Base-by-base conservation (phyloP, 2,888 invertebrate genomes). In the Orthosia gothica region DNA sequence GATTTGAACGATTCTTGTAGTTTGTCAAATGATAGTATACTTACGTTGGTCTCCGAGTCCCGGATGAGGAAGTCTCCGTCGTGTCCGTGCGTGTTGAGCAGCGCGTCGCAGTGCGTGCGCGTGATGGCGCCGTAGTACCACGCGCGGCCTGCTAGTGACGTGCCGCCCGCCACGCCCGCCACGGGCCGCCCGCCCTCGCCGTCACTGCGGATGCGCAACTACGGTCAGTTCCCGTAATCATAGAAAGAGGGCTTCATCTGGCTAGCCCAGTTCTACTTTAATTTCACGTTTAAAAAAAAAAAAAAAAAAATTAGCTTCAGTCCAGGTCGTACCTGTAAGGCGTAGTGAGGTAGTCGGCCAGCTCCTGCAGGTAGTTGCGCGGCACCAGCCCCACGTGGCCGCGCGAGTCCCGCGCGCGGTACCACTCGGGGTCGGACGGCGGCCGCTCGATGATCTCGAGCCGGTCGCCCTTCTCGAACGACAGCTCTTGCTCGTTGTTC, bases 111-210 rank as follows among this genome's bases (percentile, higher is more conserved):
- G 95, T 99, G 99, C 89, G 98, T 98, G 91, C 99, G 98, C 63
- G 99, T 98, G 92, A 99, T 98, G 93, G 98, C 98, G 77, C 99
- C 99, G 96, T 98, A 99, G 96, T 99, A 99, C 99, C 99, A 99
- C 62, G 98, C 98, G 96, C 99, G 99, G 54, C 98, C 98, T 80
- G 97, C 97, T 83, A 98, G 85, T 81, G 52, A 65, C 73, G 83
- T 74, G 79, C 85, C 79, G 89, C 77, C 76, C 88, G 74, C 80
- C 86, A 45, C 84, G 87, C 62, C 83, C 86, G 20, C 81, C 77
- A 54, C 11, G 0, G 83, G 70, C 83, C 74, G 68, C 83, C 70
- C 67, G 75, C 72, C 81, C 47, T 91, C 87, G 83, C 73, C 59
- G 26, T 97, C 97, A 55, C 96, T 95, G 82, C 88, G 89, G 9